Evolutionary conservation across 2,888 invertebrate species (phyloP).

Genomic region (Aromia moschata): DNA sequence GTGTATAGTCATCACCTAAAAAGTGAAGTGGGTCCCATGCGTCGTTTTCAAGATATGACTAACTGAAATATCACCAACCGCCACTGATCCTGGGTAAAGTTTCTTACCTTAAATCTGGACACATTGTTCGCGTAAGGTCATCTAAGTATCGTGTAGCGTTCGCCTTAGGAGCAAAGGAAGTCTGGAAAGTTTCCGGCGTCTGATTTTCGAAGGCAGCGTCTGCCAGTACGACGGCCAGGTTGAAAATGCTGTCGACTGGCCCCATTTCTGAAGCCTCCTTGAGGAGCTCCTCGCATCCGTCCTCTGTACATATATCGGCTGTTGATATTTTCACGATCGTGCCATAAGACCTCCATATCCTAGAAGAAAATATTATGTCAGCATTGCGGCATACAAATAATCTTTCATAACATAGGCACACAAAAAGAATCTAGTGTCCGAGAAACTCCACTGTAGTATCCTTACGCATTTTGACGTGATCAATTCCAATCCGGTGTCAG

Average conservation of each 20-base stretch:
- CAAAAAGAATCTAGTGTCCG: no score
- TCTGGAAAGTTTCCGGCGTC: conserved; percentile 72
- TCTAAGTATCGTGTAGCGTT: conserved; percentile 76
- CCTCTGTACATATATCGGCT: conserved; percentile 74
- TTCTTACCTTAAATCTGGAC: conserved; percentile 47
- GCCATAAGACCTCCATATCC: conserved; percentile 77
- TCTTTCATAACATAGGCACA: no score
- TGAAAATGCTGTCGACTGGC: conserved; percentile 85
- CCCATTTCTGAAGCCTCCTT: conserved; percentile 71
- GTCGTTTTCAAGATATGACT: no score
- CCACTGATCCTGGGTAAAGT: neutral
- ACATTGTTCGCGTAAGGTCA: conserved; percentile 55
- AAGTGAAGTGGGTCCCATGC: no score
- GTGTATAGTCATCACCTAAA: no score
- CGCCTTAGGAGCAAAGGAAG: conserved; percentile 81
- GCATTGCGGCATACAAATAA: no score
- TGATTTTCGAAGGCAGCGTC: conserved; percentile 84
- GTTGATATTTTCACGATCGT: conserved; percentile 74
- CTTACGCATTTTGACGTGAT: no score
- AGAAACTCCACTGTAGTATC: no score
- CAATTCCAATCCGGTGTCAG: no score
- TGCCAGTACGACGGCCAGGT: conserved; percentile 82
- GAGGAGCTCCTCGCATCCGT: conserved; percentile 77
- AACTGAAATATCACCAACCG: no score
- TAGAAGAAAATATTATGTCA: no score